Evolutionary conservation across 2,797 vertebrate genomes (phyloP).

Genomic region (Danionella dracula): DNA sequence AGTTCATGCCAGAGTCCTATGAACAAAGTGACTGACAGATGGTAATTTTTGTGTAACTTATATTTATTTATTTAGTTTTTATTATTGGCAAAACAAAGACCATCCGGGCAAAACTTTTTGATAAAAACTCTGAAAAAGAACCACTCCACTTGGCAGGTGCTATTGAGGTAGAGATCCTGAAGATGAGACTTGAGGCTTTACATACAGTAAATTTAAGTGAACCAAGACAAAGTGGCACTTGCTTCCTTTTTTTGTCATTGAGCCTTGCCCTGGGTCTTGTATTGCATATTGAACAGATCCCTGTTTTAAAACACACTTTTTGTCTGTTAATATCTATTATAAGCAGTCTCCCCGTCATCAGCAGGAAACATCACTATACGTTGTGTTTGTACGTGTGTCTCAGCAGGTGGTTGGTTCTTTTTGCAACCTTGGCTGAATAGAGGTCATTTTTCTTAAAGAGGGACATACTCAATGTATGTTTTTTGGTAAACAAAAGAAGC

Average conservation of each 20-base stretch:
- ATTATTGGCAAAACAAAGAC: too few relatives aligned
- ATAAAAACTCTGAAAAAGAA: too few relatives aligned
- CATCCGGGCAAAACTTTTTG: too few relatives aligned
- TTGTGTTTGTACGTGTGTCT: slow-evolving; percentile 5
- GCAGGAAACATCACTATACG: slow-evolving; percentile 16
- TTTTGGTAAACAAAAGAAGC: too few relatives aligned
- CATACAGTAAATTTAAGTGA: background rate
- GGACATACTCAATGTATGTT: background rate
- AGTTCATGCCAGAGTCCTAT: too few relatives aligned
- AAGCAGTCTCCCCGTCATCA: slow-evolving; percentile 3
- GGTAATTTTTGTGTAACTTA: too few relatives aligned
- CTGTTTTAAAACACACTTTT: slow-evolving; percentile 3
- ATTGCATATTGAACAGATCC: background rate
- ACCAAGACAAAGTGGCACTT: slow-evolving; percentile 7
- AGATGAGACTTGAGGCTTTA: slow-evolving; percentile 10
- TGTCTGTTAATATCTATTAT: slow-evolving; percentile 30
- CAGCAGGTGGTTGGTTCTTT: slow-evolving; percentile 29
- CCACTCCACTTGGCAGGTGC: background rate
- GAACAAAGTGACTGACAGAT: too few relatives aligned
- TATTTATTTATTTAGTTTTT: too few relatives aligned
- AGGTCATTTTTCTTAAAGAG: slow-evolving; percentile 15
- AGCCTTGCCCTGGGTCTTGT: slow-evolving; percentile 28
- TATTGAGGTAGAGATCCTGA: slow-evolving; percentile 14
- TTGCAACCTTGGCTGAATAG: background rate
- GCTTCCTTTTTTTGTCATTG: slow-evolving; percentile 18